Evolutionary conservation across 2,797 vertebrate species (phyloP).

Genomic region (Diglossa cyanea): DNA sequence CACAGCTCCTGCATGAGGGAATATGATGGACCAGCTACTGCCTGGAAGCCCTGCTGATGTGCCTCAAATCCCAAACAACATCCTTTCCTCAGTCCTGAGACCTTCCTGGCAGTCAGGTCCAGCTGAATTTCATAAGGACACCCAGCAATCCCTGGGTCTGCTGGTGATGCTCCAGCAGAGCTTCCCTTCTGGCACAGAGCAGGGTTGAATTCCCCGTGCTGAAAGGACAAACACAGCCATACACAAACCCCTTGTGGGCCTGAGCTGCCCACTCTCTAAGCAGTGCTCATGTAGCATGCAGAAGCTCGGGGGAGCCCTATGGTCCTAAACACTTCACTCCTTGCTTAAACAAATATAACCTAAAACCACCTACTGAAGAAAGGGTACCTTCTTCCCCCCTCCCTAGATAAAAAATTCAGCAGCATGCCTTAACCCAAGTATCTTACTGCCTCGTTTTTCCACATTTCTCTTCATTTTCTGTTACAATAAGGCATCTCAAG

Average conservation of each 20-base stretch:
- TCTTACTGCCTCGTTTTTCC: neutral
- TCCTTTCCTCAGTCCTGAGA: neutral
- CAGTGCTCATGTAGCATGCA: neutral
- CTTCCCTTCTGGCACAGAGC: neutral
- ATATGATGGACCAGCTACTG: neutral
- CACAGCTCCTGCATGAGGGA: neutral
- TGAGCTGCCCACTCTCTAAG: neutral
- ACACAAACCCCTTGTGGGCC: neutral
- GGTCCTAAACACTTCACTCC: neutral
- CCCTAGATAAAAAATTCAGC: neutral
- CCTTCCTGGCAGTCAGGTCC: neutral
- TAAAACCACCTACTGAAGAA: neutral
- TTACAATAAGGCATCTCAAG: neutral
- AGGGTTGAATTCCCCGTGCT: neutral
- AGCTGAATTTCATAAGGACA: neutral
- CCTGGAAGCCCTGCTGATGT: neutral
- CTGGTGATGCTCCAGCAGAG: neutral
- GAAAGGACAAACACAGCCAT: rapidly evolving
- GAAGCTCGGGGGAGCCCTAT: neutral
- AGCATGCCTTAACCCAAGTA: neutral
- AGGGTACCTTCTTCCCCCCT: neutral
- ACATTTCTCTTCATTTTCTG: neutral
- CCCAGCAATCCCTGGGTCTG: neutral
- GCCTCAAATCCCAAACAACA: neutral
- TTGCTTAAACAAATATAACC: neutral